Base-by-base conservation (phyloP, 2,888 invertebrate species). In the Andrena haemorrhoa region DNA sequence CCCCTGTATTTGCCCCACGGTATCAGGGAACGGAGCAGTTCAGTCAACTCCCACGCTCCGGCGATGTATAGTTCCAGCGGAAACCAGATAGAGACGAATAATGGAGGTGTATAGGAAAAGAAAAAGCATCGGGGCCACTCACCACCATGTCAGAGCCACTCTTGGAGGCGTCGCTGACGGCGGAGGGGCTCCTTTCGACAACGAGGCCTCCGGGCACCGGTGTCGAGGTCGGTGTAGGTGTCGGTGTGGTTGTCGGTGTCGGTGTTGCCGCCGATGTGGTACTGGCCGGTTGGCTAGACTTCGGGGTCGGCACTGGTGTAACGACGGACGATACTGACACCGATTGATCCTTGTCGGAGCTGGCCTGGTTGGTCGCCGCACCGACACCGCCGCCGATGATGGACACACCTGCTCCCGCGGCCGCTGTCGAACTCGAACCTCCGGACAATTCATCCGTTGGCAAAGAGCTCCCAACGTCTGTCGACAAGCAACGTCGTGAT, bases 71-170 rank as follows among this genome's bases (percentile, higher is more conserved):
- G 41, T 41, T 41, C 41, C 41, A 41, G 41, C 41, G 41, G 20
- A 20, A 51, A 33, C n/a, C 6, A 20, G 41, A 41, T 41, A 41
- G 41, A 41, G 41, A 16, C 41, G 41, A 41, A 41, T 41, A 41
- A 41, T 41, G 41, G 41, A 41, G 41, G 41, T 41, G 41, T 56
- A 10, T 56, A 56, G 20, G 20, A 47, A 69, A 63, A 35, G 20
- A 49, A 6, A 16, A 16, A 58, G 71, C 41, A 68, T 20, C 8
- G 26, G 2, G 12, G 70, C 35, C 49, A 90, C 92, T 96, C 79
- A 98, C 95, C 92, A 97, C 95, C 95, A 96, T 97, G 91, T 96
- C 96, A 86, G 95, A 95, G 89, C 95, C 95, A 86, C 96, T 95
- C 94, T 96, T 96, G 79, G 96, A 96, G 84, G 95, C 95, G 94